Evolutionary conservation across 2,888 invertebrate species (phyloP).

Genomic region (Marasmarcha lunaedactyla): DNA sequence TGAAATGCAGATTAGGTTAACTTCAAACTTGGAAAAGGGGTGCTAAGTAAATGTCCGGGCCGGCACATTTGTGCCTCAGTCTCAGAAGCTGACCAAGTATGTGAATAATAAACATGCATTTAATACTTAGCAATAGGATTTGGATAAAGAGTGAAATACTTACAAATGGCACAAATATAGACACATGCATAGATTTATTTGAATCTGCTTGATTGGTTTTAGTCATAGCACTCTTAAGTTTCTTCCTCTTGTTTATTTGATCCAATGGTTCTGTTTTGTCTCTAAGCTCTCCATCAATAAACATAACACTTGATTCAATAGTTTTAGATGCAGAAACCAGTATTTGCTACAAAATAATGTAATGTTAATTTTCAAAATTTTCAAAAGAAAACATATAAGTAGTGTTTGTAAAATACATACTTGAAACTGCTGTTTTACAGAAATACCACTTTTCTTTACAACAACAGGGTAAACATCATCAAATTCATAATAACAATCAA

Average conservation of each 20-base stretch:
- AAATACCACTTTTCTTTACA: conserved; percentile 70
- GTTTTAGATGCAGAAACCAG: conserved; percentile 69
- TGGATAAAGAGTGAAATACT: conserved; percentile 46
- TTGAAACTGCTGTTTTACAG: conserved; percentile 77
- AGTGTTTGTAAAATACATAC: conserved; percentile 33
- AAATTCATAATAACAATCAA: conserved; percentile 82
- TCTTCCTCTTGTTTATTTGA: conserved; percentile 72
- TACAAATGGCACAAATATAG: conserved; percentile 79
- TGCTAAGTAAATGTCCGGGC: too few relatives aligned
- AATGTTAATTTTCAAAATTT: background rate
- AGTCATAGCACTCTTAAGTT: conserved; percentile 42
- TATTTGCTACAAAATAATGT: conserved; percentile 64
- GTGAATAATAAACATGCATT: too few relatives aligned
- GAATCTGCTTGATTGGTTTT: conserved; percentile 48
- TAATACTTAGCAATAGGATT: too few relatives aligned
- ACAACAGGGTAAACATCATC: conserved; percentile 80
- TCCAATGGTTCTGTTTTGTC: conserved; percentile 74
- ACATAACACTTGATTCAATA: conserved; percentile 75
- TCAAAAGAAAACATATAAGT: too few relatives aligned
- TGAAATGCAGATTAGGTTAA: too few relatives aligned
- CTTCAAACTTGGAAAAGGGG: too few relatives aligned
- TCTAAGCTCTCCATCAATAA: conserved; percentile 80
- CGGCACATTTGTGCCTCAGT: too few relatives aligned
- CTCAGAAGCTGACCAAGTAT: too few relatives aligned
- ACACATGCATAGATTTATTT: conserved; percentile 71